phyloP scores from a whole-genome alignment of 2,797 vertebrate species.

The Acanthurus tractus region DNA sequence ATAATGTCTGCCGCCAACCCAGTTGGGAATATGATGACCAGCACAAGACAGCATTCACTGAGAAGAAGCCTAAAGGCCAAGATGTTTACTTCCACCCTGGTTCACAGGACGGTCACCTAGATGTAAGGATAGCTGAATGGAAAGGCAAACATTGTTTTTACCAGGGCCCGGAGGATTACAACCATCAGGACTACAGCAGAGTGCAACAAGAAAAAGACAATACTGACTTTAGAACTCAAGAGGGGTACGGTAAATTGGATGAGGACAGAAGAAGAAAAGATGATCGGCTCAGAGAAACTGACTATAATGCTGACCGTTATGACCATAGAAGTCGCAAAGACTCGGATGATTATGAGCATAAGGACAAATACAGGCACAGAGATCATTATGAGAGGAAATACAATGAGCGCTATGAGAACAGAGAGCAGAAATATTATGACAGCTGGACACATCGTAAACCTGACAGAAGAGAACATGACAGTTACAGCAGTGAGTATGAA shows the following conservation, averaged over 20 bases:
- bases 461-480: constrained; percentile 67
- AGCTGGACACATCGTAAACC: constrained; percentile 47
- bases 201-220: constrained; percentile 59
- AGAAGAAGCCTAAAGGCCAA: constrained; percentile 58
- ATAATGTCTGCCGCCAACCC: constrained; percentile 56
- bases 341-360: constrained; percentile 57
- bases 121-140: constrained; percentile 81
- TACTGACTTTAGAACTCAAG: constrained; percentile 58
- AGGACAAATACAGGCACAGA: constrained; percentile 56
- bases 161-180: constrained; percentile 79
- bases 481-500: constrained; percentile 55
- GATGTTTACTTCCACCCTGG: constrained; percentile 83
- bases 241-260: constrained; percentile 55
- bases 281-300: constrained; percentile 54
- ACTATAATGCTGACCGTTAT: constrained; percentile 51
- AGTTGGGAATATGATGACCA: constrained; percentile 76
- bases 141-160: constrained; percentile 84
- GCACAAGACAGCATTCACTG: constrained; percentile 61
- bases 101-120: constrained; percentile 81
- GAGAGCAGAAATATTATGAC: constrained; percentile 67
- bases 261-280: constrained; percentile 67
- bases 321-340: constrained; percentile 53
- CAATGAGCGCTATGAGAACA: constrained; percentile 59
- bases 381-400: constrained; percentile 67
- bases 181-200: constrained; percentile 60